These are phyloP conservation scores for Morphnarchus princeps DNA, from an alignment of 2,113 vertebrate species.

Conservation along the genomic window DNA sequence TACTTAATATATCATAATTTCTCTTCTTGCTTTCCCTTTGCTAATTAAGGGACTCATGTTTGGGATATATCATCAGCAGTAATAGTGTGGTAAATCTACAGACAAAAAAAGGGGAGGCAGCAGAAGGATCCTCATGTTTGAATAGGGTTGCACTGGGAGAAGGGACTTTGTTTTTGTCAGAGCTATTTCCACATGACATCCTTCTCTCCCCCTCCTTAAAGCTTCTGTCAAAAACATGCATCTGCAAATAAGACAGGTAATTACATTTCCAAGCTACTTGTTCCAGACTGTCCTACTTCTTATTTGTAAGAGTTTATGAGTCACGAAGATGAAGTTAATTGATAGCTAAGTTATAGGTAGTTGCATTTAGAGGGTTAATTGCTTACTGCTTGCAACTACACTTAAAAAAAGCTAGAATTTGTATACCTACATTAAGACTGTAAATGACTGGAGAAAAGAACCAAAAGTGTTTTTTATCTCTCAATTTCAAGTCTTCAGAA, in stretches of 20 bases:
- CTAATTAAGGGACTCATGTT: background rate
- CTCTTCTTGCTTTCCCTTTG: background rate
- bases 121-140: background rate
- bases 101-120: background rate
- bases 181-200: background rate
- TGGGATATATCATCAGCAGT: background rate
- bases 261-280: background rate
- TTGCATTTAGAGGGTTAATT: slow-evolving; percentile 54
- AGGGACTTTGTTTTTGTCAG: background rate
- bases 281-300: background rate
- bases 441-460: background rate
- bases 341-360: slow-evolving; percentile 62
- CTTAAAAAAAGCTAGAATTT: slow-evolving; percentile 18
- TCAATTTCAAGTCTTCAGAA: slow-evolving; percentile 26
- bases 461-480: background rate
- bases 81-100: background rate
- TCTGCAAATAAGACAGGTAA: background rate
- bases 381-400: slow-evolving; percentile 1
- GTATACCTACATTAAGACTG: background rate
- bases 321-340: slow-evolving; percentile 43
- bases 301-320: slow-evolving; percentile 42
- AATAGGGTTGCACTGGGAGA: background rate
- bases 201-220: background rate
- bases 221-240: background rate
- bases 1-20: background rate